Conservation (phyloP, 1,140 invertebrate species). For the Nixonia krombeini region DNA sequence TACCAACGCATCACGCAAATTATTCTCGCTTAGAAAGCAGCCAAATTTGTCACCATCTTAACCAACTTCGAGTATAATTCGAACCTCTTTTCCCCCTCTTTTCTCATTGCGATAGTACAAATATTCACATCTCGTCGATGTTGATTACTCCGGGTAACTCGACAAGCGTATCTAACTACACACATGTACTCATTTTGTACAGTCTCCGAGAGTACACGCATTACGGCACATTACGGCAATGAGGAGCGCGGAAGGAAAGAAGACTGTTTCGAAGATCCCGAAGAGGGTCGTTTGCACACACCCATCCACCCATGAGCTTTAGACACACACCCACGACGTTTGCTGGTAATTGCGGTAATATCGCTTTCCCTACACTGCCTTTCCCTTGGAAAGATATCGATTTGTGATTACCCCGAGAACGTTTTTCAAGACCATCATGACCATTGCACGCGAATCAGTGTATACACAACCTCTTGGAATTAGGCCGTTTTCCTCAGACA, state of each 20-base stretch:
- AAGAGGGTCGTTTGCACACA: not conserved
- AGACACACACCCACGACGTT: conserved; percentile 24
- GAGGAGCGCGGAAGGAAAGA: conserved; percentile 10
- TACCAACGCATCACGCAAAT: too few species aligned
- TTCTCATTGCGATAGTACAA: too few species aligned
- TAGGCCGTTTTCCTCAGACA: conserved; percentile 14
- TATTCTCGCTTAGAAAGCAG: too few species aligned
- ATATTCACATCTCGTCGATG: not conserved
- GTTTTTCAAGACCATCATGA: conserved; percentile 23
- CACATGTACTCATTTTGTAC: not conserved
- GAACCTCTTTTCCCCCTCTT: not conserved
- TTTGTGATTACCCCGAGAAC: conserved; percentile 20
- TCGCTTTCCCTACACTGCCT: too few species aligned
- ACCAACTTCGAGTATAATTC: not conserved
- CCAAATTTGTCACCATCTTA: too few species aligned
- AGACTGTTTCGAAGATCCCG: conserved; percentile 5
- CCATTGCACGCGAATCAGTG: conserved; percentile 10
- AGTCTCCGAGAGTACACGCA: not conserved
- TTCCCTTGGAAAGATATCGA: conserved; percentile 16
- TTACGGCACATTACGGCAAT: conserved; percentile 12
- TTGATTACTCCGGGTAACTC: not conserved
- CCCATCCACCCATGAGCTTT: conserved; percentile 30
- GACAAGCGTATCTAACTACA: not conserved
- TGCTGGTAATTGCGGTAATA: conserved; percentile 22
- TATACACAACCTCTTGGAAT: conserved; percentile 21